Evolutionary conservation across 1,140 invertebrate species (phyloP).

Genomic region (Mylabris phalerata): DNA sequence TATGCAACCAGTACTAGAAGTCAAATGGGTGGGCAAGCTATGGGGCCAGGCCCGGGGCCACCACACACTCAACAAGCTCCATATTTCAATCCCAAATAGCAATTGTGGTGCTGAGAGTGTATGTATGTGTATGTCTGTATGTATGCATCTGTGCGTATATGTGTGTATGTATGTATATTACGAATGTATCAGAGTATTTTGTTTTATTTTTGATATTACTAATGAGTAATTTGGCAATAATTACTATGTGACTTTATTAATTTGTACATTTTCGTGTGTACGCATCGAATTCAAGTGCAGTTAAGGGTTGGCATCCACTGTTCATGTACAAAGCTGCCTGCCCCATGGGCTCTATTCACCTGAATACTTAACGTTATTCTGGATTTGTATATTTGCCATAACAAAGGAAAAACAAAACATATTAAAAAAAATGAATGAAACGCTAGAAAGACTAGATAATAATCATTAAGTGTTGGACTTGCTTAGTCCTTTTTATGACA

Average conservation of each 20-base stretch:
- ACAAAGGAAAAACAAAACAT: conserved; percentile 5
- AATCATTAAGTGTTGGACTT: conserved; percentile 38
- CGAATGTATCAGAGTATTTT: conserved; percentile 36
- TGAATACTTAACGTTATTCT: conserved; percentile 36
- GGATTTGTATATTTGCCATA: conserved; percentile 43
- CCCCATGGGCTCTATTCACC: conserved; percentile 27
- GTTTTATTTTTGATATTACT: conserved; percentile 42
- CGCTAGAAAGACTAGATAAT: conserved; percentile 36
- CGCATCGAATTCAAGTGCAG: conserved; percentile 39
- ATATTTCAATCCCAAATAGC: conserved; percentile 41
- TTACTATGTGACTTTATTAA: conserved; percentile 30
- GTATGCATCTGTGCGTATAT: conserved; percentile 23
- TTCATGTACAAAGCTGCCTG: conserved; percentile 36
- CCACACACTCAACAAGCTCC: conserved; percentile 38
- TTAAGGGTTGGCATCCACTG: conserved; percentile 35
- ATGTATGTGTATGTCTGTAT: conserved; percentile 4
- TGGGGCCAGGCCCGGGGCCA: conserved; percentile 38
- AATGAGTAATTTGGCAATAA: conserved; percentile 39
- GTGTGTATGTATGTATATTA: background rate
- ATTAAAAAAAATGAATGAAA: too few relatives aligned
- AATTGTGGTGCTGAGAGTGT: conserved; percentile 35
- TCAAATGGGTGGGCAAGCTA: conserved; percentile 43
- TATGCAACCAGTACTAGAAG: conserved; percentile 82
- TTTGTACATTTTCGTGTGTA: conserved; percentile 36
- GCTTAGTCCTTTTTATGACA: conserved; percentile 37